Evolutionary conservation across 2,113 vertebrate species (phyloP), one percentile per base, ranked within the genome.

Genomic region (Uria aalge): DNA sequence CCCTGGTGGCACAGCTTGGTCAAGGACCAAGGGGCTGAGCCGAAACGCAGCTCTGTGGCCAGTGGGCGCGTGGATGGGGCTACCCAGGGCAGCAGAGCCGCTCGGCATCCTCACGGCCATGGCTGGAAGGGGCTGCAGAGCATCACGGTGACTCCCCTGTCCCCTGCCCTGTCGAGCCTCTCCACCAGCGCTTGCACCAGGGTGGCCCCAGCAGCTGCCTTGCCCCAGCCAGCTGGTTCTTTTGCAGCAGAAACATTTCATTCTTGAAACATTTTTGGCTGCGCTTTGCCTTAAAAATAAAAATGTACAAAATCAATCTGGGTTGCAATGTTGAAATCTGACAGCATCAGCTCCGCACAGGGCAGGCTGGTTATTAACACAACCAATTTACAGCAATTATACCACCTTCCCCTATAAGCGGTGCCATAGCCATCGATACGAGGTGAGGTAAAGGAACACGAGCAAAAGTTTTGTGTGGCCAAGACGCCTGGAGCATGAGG

Each of bases 261-360:
- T 85, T 94, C 74, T n/a, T 88, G 78, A 93, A 94, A 63, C 40
- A 73, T 83, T 92, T 85, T 91, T 89, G 85, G 95, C 86, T 50
- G 41, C 29, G 29, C 18, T 94, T 91, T 67, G 29, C 53, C 72
- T 95, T 86, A 76, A 96, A 96, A 95, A 90, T 88, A 83, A 96
- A 96, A 94, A 93, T 32, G 78, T 91, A 74, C 83, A 96, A 92
- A 96, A 81, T 86, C 79, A 78, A 74, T 86, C 83, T 94, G 85
- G 66, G 59, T 18, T 71, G 89, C 76, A 87, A 67, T 89, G 87
- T 60, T 83, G 77, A 87, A 94, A 91, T 57, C 47, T 78, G 93
- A 84, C 86, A 91, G 89, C 91, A 63, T 38, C 60, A 8, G 1
- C 57, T 90, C 45, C 9, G 2, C 60, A 43, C 72, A 55, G 76